Conservation (phyloP, 2,797 vertebrate species). For the Betta splendens region DNA sequence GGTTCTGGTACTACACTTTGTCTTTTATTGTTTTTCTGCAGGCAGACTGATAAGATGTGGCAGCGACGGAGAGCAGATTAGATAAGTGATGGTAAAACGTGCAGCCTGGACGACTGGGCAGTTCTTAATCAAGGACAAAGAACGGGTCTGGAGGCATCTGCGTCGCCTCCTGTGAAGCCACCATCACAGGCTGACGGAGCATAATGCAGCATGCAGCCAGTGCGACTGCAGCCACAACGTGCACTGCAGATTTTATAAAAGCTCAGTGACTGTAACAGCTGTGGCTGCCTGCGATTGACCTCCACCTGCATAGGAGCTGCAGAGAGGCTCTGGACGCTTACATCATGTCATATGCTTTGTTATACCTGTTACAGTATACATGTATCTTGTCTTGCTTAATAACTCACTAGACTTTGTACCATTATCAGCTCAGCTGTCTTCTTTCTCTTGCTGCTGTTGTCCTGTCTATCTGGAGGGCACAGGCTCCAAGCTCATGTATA, state of each 20-base stretch:
- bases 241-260: slow-evolving; percentile 56
- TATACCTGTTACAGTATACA: too few relatives aligned
- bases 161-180: slow-evolving; percentile 22
- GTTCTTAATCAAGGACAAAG: slow-evolving; percentile 39
- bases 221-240: slow-evolving; percentile 46
- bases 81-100: slow-evolving; percentile 29
- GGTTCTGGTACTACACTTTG: background rate
- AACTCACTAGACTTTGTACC: too few relatives aligned
- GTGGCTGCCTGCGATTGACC: slow-evolving; percentile 21
- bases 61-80: slow-evolving; percentile 9
- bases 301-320: slow-evolving; percentile 28
- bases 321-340: slow-evolving; percentile 8
- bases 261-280: slow-evolving; percentile 15
- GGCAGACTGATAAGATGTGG: slow-evolving; percentile 25
- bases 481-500: background rate
- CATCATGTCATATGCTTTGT: background rate
- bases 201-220: slow-evolving; percentile 52
- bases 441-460: background rate
- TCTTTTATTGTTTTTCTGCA: slow-evolving; percentile 7
- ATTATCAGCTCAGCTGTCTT: too few relatives aligned
- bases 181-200: slow-evolving; percentile 34
- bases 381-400: background rate
- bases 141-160: slow-evolving; percentile 24
- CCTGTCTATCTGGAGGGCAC: background rate
- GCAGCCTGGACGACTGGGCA: slow-evolving; percentile 21